Conservation (phyloP, 2,888 invertebrate species). For the Microctonus brassicae region DNA sequence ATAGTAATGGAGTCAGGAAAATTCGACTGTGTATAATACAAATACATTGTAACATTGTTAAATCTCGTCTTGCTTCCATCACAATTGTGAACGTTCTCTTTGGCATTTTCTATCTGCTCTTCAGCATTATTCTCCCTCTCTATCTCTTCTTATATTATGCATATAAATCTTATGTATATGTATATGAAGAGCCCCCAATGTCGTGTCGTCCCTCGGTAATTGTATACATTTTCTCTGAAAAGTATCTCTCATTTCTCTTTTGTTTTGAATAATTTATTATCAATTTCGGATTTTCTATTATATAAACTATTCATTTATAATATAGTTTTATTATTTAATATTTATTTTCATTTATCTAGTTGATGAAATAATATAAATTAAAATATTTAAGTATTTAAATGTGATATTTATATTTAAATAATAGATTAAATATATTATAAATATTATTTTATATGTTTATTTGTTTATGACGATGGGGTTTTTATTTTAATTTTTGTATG, state of each 20-base stretch:
- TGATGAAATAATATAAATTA: too few species aligned
- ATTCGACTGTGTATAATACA: slow-evolving; percentile 36
- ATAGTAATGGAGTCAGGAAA: slow-evolving; percentile 38
- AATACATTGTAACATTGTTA: slow-evolving; percentile 66
- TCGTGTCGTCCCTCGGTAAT: slow-evolving; percentile 13
- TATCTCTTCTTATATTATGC: not conserved
- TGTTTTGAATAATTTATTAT: slow-evolving; percentile 25
- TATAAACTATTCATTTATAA: not conserved
- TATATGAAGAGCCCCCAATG: not conserved
- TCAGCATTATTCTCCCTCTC: slow-evolving; percentile 12
- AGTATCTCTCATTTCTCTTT: slow-evolving; percentile 8
- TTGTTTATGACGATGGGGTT: too few species aligned
- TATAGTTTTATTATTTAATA: not conserved
- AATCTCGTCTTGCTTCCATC: slow-evolving; percentile 63
- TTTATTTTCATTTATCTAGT: not conserved
- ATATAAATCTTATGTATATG: not conserved
- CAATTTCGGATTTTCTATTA: not conserved
- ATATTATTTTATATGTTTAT: too few species aligned
- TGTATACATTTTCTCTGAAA: slow-evolving; percentile 14
- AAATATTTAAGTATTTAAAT: too few species aligned
- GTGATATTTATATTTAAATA: too few species aligned
- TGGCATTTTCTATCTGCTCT: slow-evolving; percentile 32
- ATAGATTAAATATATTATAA: too few species aligned
- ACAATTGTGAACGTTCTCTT: slow-evolving; percentile 49
- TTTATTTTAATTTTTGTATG: not conserved